These are phyloP conservation scores for Rhagonycha lutea DNA, from an alignment of 2,888 invertebrate genomes.

Conservation along the genomic window DNA sequence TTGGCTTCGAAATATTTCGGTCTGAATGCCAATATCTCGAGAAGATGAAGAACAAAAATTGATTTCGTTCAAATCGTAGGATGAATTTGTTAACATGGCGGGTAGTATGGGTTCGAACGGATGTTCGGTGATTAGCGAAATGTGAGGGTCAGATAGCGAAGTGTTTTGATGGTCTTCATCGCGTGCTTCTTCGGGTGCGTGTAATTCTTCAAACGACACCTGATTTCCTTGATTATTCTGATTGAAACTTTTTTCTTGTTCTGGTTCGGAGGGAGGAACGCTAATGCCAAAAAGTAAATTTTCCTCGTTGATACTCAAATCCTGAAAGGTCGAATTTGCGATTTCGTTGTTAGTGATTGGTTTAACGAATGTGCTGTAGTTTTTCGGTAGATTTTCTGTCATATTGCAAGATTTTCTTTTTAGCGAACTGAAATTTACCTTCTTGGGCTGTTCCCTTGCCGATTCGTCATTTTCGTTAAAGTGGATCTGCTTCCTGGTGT, in stretches of 20 bases:
- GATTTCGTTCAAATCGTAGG: neutral
- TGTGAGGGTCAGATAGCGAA: neutral
- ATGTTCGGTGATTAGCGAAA: neutral
- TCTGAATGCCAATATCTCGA: neutral
- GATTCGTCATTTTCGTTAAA: neutral
- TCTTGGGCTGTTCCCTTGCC: neutral
- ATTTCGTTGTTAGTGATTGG: conserved; percentile 29
- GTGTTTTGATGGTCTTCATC: neutral
- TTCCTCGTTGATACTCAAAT: neutral
- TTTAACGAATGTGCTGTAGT: conserved; percentile 17
- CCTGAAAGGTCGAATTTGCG: conserved; percentile 28
- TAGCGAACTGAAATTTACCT: neutral
- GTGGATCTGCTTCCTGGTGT: neutral
- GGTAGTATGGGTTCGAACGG: neutral
- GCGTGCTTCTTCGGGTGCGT: neutral
- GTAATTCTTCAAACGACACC: neutral
- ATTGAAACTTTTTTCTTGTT: neutral
- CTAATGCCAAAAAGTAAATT: neutral
- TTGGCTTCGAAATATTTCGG: neutral
- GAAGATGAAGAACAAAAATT: neutral
- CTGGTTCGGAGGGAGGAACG: neutral
- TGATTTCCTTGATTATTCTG: neutral
- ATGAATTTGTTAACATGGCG: neutral
- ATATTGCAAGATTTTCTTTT: neutral
- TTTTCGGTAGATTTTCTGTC: conserved; percentile 2